Conservation (phyloP, 2,888 invertebrate genomes). For the Uloborus plumipes region DNA sequence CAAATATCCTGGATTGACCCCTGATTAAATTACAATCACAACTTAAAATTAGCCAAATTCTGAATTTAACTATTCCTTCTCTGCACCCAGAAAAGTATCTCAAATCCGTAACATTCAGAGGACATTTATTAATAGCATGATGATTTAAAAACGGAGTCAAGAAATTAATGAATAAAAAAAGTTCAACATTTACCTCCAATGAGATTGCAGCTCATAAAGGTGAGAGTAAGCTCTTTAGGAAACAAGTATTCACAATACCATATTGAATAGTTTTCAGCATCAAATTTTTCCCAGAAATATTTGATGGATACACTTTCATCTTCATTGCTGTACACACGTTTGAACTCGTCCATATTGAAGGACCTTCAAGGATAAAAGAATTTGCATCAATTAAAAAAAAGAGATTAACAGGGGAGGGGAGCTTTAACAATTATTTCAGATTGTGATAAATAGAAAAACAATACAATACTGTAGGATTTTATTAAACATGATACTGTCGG, state of each 20-base stretch:
- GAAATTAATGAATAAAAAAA: neutral
- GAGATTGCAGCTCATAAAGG: conserved; percentile 98
- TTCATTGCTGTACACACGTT: conserved; percentile 96
- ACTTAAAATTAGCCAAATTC: too few species aligned
- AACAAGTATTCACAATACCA: conserved; percentile 99
- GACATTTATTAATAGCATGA: too few species aligned
- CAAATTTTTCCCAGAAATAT: conserved; percentile 98
- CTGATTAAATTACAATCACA: too few species aligned
- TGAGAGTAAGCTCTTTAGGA: conserved; percentile 88
- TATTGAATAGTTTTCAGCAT: conserved; percentile 94
- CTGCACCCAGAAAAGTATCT: too few species aligned
- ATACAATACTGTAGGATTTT: too few species aligned
- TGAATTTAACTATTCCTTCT: too few species aligned
- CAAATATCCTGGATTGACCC: too few species aligned
- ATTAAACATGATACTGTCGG: too few species aligned
- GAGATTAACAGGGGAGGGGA: too few species aligned
- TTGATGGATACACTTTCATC: conserved; percentile 93
- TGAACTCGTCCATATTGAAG: conserved; percentile 97
- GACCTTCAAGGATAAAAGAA: conserved; percentile 75
- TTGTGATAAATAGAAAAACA: too few species aligned
- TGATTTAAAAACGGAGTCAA: neutral
- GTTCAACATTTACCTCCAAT: conserved; percentile 79
- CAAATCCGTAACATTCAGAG: too few species aligned
- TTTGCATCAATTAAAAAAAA: neutral
- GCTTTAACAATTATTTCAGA: too few species aligned